phyloP scores from a whole-genome alignment of 2,113 vertebrate genomes.

The Misgurnus anguillicaudatus region DNA sequence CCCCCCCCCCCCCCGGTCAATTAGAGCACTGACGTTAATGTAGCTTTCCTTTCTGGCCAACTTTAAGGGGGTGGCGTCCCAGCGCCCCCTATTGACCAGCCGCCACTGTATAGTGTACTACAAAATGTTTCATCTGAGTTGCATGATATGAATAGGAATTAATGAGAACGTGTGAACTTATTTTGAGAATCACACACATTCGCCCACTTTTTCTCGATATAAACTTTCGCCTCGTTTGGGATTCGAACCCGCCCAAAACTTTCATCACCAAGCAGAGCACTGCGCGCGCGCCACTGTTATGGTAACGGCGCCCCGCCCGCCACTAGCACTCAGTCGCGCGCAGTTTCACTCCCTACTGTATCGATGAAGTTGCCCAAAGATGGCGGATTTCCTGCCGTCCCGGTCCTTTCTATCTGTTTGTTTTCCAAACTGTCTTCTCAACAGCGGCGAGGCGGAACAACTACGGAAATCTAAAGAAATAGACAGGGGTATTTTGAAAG shows the following conservation, averaged over 20 bases:
- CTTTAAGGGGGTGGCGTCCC: too few species aligned
- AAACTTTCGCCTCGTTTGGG: too few species aligned
- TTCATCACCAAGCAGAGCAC: neutral
- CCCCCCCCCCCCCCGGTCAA: too few species aligned
- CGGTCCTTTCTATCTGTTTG: slow-evolving; percentile 88
- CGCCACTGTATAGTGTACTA: too few species aligned
- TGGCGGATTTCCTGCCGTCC: slow-evolving; percentile 98
- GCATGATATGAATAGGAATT: too few species aligned
- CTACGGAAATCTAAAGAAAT: slow-evolving; percentile 90
- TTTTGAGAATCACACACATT: too few species aligned
- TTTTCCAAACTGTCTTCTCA: slow-evolving; percentile 91
- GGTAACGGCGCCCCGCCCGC: slow-evolving; percentile 55
- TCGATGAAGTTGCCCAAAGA: slow-evolving; percentile 89
- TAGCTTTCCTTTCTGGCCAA: too few species aligned
- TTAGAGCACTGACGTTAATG: too few species aligned
- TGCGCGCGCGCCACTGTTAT: slow-evolving; percentile 39
- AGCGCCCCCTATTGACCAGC: too few species aligned
- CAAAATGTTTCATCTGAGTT: too few species aligned
- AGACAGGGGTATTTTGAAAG: slow-evolving; percentile 84
- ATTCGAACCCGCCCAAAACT: slow-evolving; percentile 13
- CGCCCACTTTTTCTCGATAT: too few species aligned
- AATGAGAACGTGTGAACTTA: too few species aligned
- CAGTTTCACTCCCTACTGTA: slow-evolving; percentile 62
- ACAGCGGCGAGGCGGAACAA: slow-evolving; percentile 88
- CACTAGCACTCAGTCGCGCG: slow-evolving; percentile 36